A percentile compares a stretch with the other conserved stretches of the same genome.
Conservation (phyloP, 1,140 invertebrate genomes). For the Coptotermes formosanus region DNA sequence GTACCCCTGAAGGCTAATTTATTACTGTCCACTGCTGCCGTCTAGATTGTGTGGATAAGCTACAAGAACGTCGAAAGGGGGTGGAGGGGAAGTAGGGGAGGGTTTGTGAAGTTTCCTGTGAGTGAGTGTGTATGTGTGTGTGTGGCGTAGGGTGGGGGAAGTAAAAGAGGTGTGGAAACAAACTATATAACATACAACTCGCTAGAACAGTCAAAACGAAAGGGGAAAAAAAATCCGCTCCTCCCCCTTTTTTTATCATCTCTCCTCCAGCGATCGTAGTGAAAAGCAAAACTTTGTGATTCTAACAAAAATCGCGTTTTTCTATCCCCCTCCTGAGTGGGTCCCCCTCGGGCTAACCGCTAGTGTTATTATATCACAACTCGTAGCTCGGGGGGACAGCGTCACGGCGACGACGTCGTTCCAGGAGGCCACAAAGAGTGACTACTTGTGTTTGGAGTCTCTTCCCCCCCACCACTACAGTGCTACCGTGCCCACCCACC, state of each 20-base stretch:
- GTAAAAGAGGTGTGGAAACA: constrained; percentile 13
- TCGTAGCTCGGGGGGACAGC: not conserved
- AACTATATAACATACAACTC: constrained; percentile 10
- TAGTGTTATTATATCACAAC: constrained; percentile 1
- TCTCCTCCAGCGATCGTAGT: not conserved
- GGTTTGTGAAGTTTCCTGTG: not conserved
- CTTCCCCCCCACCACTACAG: not conserved
- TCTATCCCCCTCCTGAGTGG: not conserved
- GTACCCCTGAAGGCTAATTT: not conserved
- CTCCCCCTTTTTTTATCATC: not conserved
- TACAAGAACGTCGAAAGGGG: not conserved
- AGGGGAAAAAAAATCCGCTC: constrained; percentile 7
- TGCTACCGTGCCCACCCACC: not conserved
- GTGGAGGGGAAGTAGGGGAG: not conserved
- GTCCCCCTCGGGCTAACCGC: constrained; percentile 2
- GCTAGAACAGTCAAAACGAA: not conserved
- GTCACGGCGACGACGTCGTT: not conserved
- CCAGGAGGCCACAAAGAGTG: not conserved
- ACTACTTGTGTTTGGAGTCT: not conserved
- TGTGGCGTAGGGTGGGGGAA: not conserved
- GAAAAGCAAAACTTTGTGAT: not conserved
- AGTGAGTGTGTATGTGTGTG: not conserved
- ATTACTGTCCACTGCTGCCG: not conserved
- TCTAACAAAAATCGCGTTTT: constrained; percentile 3
- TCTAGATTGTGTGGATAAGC: constrained; percentile 1